Evolutionary conservation across 1,140 invertebrate genomes (phyloP).

Genomic region (Globodera rostochiensis): DNA sequence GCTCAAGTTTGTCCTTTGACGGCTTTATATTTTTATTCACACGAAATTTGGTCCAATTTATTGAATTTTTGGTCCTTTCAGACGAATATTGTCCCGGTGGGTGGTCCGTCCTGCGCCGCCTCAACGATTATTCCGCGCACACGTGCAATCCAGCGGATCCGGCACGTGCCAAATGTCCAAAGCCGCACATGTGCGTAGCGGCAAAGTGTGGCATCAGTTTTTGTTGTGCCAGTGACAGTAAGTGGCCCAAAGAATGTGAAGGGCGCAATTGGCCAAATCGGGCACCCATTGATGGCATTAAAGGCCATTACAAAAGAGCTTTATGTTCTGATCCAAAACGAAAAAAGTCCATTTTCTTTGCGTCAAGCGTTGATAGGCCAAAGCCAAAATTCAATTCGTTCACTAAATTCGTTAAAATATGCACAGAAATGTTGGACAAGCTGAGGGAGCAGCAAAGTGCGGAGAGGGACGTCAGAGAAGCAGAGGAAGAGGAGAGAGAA

Average conservation of each 20-base stretch:
- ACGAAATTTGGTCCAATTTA: too few species aligned
- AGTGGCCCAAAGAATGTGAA: constrained; percentile 5
- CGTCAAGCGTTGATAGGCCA: too few species aligned
- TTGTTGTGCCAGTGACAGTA: constrained; percentile 43
- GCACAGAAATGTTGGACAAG: constrained; percentile 35
- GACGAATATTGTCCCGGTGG: constrained; percentile 44
- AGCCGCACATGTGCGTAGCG: constrained; percentile 45
- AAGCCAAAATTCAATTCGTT: too few species aligned
- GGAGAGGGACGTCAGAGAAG: constrained; percentile 20
- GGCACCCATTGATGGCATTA: too few species aligned
- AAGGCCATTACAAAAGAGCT: too few species aligned
- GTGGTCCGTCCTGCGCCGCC: constrained; percentile 40
- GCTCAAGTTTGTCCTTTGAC: constrained; percentile 12
- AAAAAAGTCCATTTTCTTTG: too few species aligned
- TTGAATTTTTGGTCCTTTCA: constrained; percentile 7
- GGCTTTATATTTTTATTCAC: neutral
- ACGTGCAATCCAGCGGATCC: constrained; percentile 36
- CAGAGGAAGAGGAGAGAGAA: constrained; percentile 20
- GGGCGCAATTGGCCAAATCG: neutral
- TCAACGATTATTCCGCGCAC: constrained; percentile 34
- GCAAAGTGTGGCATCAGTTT: constrained; percentile 47
- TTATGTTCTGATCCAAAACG: too few species aligned
- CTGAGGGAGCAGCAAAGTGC: constrained; percentile 28
- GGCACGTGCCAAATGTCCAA: constrained; percentile 33
- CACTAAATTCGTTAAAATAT: neutral